These are phyloP conservation scores for Nemapogon koenigi DNA, from an alignment of 2,888 invertebrate species.

Conservation along the genomic window DNA sequence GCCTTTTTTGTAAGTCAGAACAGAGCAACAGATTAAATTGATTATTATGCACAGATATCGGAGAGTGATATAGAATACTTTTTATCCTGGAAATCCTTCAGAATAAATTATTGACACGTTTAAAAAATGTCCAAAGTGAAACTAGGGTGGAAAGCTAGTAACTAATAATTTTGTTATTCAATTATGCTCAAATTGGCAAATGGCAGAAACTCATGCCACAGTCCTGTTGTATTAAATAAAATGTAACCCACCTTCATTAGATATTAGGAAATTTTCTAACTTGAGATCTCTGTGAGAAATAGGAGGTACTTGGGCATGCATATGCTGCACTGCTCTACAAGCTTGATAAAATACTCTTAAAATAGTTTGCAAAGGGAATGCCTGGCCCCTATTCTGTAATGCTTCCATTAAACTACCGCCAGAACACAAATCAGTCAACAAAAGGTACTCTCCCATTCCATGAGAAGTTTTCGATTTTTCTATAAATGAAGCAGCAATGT, in stretches of 20 bases:
- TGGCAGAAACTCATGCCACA: too few species aligned
- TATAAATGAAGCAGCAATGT: slow-evolving; percentile 82
- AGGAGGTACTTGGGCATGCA: slow-evolving; percentile 91
- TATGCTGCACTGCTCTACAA: slow-evolving; percentile 87
- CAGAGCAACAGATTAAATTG: background rate
- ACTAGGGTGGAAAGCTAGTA: too few species aligned
- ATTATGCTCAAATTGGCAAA: too few species aligned
- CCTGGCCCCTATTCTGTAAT: slow-evolving; percentile 61
- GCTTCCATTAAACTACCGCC: slow-evolving; percentile 79
- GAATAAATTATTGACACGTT: too few species aligned
- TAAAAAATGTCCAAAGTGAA: too few species aligned
- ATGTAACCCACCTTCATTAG: slow-evolving; percentile 70
- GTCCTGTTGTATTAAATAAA: too few species aligned
- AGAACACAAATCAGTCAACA: slow-evolving; percentile 92
- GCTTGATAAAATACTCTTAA: slow-evolving; percentile 91
- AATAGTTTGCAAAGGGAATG: slow-evolving; percentile 73
- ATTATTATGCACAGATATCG: too few species aligned
- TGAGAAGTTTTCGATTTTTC: slow-evolving; percentile 80
- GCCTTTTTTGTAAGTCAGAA: too few species aligned
- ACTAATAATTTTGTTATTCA: too few species aligned
- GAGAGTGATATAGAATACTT: too few species aligned
- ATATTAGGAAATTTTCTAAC: slow-evolving; percentile 92
- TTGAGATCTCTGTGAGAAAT: slow-evolving; percentile 96
- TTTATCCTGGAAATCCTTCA: too few species aligned
- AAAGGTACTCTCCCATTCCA: slow-evolving; percentile 87